A percentile compares a stretch with the other conserved stretches of the same genome.
Conservation (phyloP, 2,888 invertebrate species). For the Druceiella hillmani region DNA sequence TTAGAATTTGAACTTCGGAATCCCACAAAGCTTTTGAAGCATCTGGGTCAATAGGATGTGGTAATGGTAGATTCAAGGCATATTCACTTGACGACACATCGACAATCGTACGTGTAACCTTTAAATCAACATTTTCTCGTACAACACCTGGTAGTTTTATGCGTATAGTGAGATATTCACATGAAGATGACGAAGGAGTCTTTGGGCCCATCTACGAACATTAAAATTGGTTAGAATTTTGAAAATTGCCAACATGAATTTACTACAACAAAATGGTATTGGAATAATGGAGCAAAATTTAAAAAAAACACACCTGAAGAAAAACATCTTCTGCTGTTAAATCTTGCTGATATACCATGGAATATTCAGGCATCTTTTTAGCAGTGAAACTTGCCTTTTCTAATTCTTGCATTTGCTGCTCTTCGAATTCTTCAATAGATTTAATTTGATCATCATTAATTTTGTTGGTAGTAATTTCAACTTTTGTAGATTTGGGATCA, state of each 20-base stretch:
- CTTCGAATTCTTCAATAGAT: slow-evolving; percentile 45
- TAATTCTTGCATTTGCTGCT: slow-evolving; percentile 48
- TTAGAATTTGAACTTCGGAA: slow-evolving; percentile 55
- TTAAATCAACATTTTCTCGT: slow-evolving; percentile 68
- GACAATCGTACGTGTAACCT: slow-evolving; percentile 56
- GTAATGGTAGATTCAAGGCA: slow-evolving; percentile 67
- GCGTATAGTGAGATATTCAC: slow-evolving; percentile 80
- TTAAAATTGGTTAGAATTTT: slow-evolving; percentile 6
- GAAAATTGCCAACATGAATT: too few species aligned
- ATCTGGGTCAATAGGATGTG: slow-evolving; percentile 79
- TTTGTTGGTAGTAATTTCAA: too few species aligned
- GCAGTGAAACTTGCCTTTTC: slow-evolving; percentile 51
- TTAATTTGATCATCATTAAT: too few species aligned
- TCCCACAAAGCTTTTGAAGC: slow-evolving; percentile 78
- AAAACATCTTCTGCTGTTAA: slow-evolving; percentile 83
- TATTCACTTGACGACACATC: slow-evolving; percentile 60
- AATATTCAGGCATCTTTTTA: slow-evolving; percentile 65
- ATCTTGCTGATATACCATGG: slow-evolving; percentile 78
- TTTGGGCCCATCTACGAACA: slow-evolving; percentile 68
- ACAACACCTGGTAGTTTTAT: slow-evolving; percentile 72
- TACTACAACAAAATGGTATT: too few species aligned
- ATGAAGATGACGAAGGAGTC: slow-evolving; percentile 72
- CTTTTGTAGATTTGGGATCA: too few species aligned
- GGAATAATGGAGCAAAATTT: too few species aligned
- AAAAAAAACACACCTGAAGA: slow-evolving; percentile 56